Evolutionary conservation across 2,113 vertebrate species (phyloP).

Genomic region (Hydrochoerus hydrochaeris): DNA sequence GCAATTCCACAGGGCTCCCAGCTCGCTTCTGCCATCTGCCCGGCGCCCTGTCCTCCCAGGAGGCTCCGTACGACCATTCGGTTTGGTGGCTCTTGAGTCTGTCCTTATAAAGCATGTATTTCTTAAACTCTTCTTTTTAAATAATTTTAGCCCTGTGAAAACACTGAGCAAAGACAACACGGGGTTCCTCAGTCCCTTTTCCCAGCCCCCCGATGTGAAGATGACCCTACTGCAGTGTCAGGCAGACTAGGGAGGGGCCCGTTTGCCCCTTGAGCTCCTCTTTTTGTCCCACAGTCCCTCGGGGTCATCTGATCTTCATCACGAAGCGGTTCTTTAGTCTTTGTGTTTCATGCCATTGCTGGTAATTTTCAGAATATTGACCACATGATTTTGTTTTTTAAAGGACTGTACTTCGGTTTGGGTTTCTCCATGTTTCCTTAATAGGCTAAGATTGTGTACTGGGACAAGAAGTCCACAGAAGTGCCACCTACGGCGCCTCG

Average conservation of each 20-base stretch:
- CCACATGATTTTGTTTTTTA: background rate
- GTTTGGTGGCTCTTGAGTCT: background rate
- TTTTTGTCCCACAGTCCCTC: background rate
- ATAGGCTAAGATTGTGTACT: background rate
- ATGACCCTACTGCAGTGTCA: fast-evolving
- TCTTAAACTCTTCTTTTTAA: background rate
- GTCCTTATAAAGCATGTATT: fast-evolving
- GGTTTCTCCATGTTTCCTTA: background rate
- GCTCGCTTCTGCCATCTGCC: slow-evolving; percentile 19
- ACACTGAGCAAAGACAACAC: background rate
- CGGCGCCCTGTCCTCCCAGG: fast-evolving
- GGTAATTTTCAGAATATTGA: background rate
- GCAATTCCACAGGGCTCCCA: background rate
- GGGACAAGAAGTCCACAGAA: background rate
- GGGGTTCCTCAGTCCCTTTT: background rate
- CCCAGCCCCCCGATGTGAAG: too few relatives aligned
- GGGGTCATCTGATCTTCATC: fast-evolving
- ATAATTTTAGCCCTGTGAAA: background rate
- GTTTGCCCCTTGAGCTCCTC: fast-evolving
- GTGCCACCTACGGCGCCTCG: fast-evolving
- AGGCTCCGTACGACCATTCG: background rate
- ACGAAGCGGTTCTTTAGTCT: background rate
- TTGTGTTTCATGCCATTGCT: background rate
- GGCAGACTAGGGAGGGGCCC: fast-evolving
- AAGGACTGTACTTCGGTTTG: background rate